Percentiles rank a stretch among this genome's conserved stretches.
These are phyloP conservation scores for Torymus aiolomorphi DNA, from an alignment of 2,888 invertebrate genomes.

Conservation along the genomic window DNA sequence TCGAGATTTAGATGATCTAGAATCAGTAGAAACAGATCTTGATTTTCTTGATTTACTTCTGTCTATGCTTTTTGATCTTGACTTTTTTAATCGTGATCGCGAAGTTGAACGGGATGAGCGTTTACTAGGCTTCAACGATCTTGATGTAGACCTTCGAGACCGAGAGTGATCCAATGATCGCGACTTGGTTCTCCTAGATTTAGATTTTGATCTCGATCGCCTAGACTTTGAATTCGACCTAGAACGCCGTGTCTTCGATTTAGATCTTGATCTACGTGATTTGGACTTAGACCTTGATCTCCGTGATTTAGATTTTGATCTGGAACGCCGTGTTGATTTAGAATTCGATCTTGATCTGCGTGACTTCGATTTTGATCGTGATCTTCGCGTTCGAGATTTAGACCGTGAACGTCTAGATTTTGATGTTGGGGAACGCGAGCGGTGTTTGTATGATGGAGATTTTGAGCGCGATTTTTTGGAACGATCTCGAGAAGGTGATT, in stretches of 20 bases:
- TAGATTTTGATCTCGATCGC: conserved; percentile 64
- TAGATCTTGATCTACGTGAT: conserved; percentile 71
- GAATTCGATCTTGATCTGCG: conserved; percentile 61
- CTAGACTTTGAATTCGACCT: conserved; percentile 71
- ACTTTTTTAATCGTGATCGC: conserved; percentile 69
- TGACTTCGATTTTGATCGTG: conserved; percentile 49
- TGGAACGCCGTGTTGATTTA: conserved; percentile 64
- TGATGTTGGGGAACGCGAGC: conserved; percentile 66
- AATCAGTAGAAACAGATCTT: conserved; percentile 63
- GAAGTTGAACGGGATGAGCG: conserved; percentile 62
- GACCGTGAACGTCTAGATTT: conserved; percentile 72
- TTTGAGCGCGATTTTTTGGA: conserved; percentile 72
- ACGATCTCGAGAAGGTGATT: conserved; percentile 66
- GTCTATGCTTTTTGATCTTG: conserved; percentile 69
- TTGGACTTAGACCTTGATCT: conserved; percentile 72
- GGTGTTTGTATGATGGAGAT: conserved; percentile 63
- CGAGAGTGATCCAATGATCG: conserved; percentile 61
- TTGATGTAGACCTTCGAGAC: conserved; percentile 68
- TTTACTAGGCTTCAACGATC: conserved; percentile 62
- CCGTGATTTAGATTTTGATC: conserved; percentile 65
- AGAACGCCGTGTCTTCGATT: conserved; percentile 74
- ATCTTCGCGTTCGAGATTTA: conserved; percentile 67
- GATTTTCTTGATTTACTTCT: conserved; percentile 64
- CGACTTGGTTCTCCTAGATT: conserved; percentile 50
- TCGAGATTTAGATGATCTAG: conserved; percentile 70